Evolutionary conservation across 2,113 vertebrate species (phyloP), one percentile per base, ranked within the genome.

Genomic region (Jacana jacana): DNA sequence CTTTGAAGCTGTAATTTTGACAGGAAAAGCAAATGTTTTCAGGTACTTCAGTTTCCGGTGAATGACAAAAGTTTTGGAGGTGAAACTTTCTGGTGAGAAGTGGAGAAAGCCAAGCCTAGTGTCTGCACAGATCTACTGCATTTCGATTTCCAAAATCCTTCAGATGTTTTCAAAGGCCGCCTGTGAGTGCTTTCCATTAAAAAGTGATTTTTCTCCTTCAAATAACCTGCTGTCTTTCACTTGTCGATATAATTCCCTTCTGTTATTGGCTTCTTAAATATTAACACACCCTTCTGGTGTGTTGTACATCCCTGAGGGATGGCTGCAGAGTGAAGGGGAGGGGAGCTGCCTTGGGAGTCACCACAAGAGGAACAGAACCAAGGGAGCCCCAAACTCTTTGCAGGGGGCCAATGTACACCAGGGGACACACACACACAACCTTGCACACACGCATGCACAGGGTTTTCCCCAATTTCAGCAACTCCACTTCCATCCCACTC

Each of bases 41-140:
- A 88, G 69, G 81, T 93, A 66, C 88, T 95, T 86, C 65, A 61
- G 65, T 73, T 93, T 85, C 75, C 70, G 87, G 51, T 18, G 88
- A 94, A 88, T 91, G 89, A 95, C 93, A 97, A 97, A 79, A 95
- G 81, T 86, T 93, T 89, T 11, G 0, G 19, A 92, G 69, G 51
- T 28, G 48, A 92, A 95, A 91, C 65, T 96, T 95, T 63, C 48
- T 55, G 28, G 44, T 17, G 42, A 76, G 63, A 71, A 92, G 52
- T 20, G 35, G 31, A 75, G 83, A 60, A 81, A 88, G 79, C 55
- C 61, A 81, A 79, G 81, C 19, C 23, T 14, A 11, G 7, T 64
- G 69, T 30, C 89, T 93, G 91, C 69, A 58, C 65, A 52, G 63
- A 75, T 75, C 79, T 70, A 77, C 80, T 63, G 83, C 72, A 28